Percentiles rank a stretch among this genome's conserved stretches.
Evolutionary conservation across 2,113 vertebrate genomes (phyloP).

Genomic region (Pipa parva): DNA sequence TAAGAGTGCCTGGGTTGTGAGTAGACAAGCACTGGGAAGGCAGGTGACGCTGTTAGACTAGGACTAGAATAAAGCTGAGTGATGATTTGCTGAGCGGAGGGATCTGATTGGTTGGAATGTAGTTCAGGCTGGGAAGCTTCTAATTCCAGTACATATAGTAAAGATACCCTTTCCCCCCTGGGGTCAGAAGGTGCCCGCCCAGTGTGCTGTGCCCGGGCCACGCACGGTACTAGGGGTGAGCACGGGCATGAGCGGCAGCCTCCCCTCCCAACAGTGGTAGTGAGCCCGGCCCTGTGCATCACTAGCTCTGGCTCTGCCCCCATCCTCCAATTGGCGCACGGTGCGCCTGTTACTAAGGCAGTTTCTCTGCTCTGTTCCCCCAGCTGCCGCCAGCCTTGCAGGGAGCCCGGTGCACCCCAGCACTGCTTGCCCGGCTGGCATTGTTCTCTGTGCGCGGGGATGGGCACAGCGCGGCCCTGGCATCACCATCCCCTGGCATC

Average conservation of each 20-base stretch:
- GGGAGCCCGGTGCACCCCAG: slow-evolving; percentile 8
- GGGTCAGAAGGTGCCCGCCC: background rate
- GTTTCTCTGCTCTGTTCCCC: slow-evolving; percentile 2
- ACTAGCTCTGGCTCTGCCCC: slow-evolving; percentile 21
- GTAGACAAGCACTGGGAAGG: background rate
- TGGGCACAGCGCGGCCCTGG: slow-evolving; percentile 20
- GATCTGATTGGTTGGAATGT: background rate
- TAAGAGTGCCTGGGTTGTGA: too few relatives aligned
- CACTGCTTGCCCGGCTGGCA: slow-evolving; percentile 4
- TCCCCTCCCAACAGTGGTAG: background rate
- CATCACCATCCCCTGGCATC: background rate
- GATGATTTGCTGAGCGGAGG: background rate
- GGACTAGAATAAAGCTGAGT: background rate
- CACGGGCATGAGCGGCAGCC: background rate
- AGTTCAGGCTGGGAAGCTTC: background rate
- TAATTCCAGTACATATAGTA: background rate
- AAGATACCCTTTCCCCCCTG: background rate
- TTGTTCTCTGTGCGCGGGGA: slow-evolving; percentile 8
- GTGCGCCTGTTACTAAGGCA: slow-evolving; percentile 37
- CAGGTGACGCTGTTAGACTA: background rate
- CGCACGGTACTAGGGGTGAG: too few relatives aligned
- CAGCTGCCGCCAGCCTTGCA: background rate
- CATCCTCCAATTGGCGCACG: slow-evolving; percentile 19
- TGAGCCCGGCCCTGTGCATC: background rate
- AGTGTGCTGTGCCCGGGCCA: background rate